Conservation (phyloP, 2,888 invertebrate genomes). For the Fragum fragum region DNA sequence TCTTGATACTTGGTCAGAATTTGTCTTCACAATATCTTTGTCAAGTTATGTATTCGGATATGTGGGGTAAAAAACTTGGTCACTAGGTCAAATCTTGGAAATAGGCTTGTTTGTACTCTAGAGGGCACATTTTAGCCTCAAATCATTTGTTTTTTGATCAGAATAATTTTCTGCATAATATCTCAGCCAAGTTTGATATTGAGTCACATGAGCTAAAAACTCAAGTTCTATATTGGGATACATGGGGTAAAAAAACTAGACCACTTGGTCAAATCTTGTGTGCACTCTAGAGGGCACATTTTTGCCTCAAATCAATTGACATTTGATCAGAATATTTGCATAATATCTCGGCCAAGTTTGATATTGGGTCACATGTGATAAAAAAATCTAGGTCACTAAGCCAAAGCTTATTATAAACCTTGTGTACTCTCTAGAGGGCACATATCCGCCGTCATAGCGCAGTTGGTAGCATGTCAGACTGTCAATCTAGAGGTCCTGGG, state of each 20-base stretch:
- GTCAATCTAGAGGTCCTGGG: too few species aligned
- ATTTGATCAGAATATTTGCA: not conserved
- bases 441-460: too few species aligned
- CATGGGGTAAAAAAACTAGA: not conserved
- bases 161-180: not conserved
- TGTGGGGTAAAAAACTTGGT: too few species aligned
- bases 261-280: slow-evolving; percentile 4
- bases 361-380: not conserved
- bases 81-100: too few species aligned
- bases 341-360: not conserved
- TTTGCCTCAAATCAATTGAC: not conserved
- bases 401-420: not conserved
- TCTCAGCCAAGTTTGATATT: not conserved
- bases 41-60: too few species aligned
- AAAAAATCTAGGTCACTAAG: not conserved
- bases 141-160: not conserved
- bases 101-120: not conserved
- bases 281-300: not conserved
- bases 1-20: too few species aligned
- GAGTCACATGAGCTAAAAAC: too few species aligned
- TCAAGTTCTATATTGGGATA: not conserved
- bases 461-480: too few species aligned
- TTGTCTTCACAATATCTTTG: too few species aligned
- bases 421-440: not conserved
- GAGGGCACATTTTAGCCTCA: not conserved